Evolutionary conservation across 2,113 vertebrate species (phyloP), one percentile per base, ranked within the genome.

Genomic region (Telmatochromis sp.): DNA sequence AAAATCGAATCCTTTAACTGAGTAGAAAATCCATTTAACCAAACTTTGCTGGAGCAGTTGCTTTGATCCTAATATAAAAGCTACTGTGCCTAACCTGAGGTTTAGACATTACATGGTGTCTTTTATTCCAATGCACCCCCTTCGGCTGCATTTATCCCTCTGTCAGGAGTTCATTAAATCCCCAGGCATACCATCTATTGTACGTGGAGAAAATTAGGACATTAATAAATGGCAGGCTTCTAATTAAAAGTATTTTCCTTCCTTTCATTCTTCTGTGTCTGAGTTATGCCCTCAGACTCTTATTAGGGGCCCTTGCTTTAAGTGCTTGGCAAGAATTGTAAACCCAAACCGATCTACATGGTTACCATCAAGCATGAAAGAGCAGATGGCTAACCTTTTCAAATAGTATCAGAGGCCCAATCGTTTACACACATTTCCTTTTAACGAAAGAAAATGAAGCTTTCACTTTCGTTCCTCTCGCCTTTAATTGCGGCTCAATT

Each of bases 181-280:
- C 86, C 47, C 55, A 90, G 51, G 31, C 78, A 15, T 17, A 19
- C 70, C 75, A 92, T 89, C 80, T 82, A 89, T 82, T 82, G 49
- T 84, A 88, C 19, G 86, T 26, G 37, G 63, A 81, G 14, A 75
- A 86, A 57, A 90, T 87, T 60, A 89, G 83, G 57, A 86, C 53
- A 84, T 85, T 92, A 85, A 89, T 87, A 57, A 83, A 85, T 35
- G 40, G 9, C 86, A 95, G 78, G 86, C 84, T 86, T 89, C 70
- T 68, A 82, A 89, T 86, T 89, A 80, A 65, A 81, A 83, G 26
- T 28, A 37, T 45, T 85, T 73, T 80, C 6, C 75, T 85, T 37
- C 35, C 19, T 82, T 86, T 86, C 6, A 9, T 87, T 81, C 70
- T 21, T 81, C 45, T 78, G 19, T 19, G 31, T 49, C 26, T 70